Conservation (phyloP, 2,888 invertebrate species). For the Liodrosophila aerea region DNA sequence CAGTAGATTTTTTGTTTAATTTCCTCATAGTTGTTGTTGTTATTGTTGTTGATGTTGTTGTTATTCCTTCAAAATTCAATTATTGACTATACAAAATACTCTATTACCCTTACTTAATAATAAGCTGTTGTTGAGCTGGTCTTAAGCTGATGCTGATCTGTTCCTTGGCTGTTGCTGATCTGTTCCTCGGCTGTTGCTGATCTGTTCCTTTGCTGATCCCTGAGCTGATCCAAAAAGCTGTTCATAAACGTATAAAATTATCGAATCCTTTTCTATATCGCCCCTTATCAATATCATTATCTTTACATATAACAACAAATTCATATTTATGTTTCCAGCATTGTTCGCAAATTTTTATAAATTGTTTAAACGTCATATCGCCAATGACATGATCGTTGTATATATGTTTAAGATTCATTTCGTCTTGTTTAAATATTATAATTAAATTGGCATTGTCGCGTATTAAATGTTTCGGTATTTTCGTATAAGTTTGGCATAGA, state of each 20-base stretch:
- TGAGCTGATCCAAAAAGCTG: not conserved
- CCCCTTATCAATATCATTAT: slow-evolving; percentile 57
- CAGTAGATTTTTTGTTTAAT: slow-evolving; percentile 2
- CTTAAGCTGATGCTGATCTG: not conserved
- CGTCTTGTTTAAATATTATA: slow-evolving; percentile 79
- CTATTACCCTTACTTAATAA: not conserved
- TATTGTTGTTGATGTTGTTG: too few species aligned
- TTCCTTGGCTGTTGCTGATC: slow-evolving; percentile 1
- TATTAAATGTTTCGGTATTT: slow-evolving; percentile 76
- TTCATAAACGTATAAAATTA: slow-evolving; percentile 29
- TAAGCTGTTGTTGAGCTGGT: not conserved
- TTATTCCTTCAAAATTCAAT: slow-evolving; percentile 1
- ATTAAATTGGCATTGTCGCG: slow-evolving; percentile 78
- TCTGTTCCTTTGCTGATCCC: not conserved
- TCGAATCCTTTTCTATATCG: slow-evolving; percentile 74
- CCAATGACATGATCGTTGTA: slow-evolving; percentile 18
- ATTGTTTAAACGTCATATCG: slow-evolving; percentile 19
- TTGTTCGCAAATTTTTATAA: slow-evolving; percentile 21
- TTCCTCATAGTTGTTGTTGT: too few species aligned
- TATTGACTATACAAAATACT: slow-evolving; percentile 1
- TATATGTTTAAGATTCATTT: slow-evolving; percentile 63
- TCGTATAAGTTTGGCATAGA: slow-evolving; percentile 75
- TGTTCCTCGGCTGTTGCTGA: too few species aligned
- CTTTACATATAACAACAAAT: slow-evolving; percentile 71
- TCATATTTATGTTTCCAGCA: slow-evolving; percentile 46